Evolutionary conservation across 2,888 invertebrate species (phyloP), one percentile per base, ranked within the genome.

Genomic region (Platerodrilus igneus): DNA sequence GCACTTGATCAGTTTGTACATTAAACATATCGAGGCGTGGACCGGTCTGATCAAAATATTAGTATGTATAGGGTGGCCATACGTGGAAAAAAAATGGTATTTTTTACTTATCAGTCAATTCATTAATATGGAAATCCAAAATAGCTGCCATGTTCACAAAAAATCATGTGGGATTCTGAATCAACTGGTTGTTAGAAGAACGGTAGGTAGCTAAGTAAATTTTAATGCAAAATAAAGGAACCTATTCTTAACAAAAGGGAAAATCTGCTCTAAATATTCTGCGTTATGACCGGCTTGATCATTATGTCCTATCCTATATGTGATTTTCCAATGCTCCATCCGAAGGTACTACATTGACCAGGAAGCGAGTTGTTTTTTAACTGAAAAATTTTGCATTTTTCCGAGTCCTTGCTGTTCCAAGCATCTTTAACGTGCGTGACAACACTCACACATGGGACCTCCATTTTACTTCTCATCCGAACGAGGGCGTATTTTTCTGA

Each of bases 211-310:
- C 43, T 7, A 41, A 36, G 16, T 15, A 11, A 10, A 30, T 40
- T 9, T 28, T 45, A 9, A 41, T 38, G 3, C 37, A 17, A 34
- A 40, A 44, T 15, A 6, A 19, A 17, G 10, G 19, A 30, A 7
- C 2, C 9, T 32, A 7, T 14, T 15, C 22, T 15, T 32, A 32
- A 9, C 22, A 14, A 22, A 21, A 11, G 20, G 35, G 29, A 20
- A n/a, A 22, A 16, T 10, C 22, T 9, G 20, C 32, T 19, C 13
- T 25, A n/a, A 17, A 15, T 37, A 11, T 30, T 5, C 20, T 26
- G 9, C 37, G 51, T 16, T 51, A 39, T 40, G 50, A 53, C 37
- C 40, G 46, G 19, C 34, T 52, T 14, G 38, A 50, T 18, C 51
- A 53, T 40, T 44, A 40, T 25, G 50, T 51, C n/a, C n/a, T n/a